Base-by-base conservation (phyloP, 2,888 invertebrate genomes). In the Meloe dianella region DNA sequence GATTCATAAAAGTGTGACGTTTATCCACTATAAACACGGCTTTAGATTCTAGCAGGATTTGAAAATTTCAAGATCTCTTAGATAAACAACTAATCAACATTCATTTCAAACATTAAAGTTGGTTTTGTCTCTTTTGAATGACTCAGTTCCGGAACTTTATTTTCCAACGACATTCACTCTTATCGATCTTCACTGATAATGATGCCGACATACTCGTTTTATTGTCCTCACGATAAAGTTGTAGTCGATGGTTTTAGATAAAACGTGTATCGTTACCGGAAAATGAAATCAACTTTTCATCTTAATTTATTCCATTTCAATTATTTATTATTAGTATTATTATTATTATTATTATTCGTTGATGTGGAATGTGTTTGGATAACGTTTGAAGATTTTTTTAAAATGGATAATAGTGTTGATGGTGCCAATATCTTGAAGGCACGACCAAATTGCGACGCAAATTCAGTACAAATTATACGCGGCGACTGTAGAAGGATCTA, bases 381-480 rank as follows among this genome's bases (percentile, higher is more conserved):
- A n/a, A 38, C 61, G 2, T 69, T 66, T 35, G 64, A 41, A 5
- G 57, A 66, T 2, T 69, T 41, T 56, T 57, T 69, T 17, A 56
- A 64, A 51, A 41, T 57, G 24, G 56, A 63, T n/a, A 57, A 60
- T 57, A 66, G 51, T 32, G 57, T 62, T 0, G 64, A 69, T 17
- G 59, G 59, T 22, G 69, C 69, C n/a, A 64, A 69, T 56, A 69
- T 69, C n/a, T 58, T 69, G 24, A 61, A 60, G n/a, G 64, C 64
- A 14, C 64, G 51, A 57, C 30, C 56, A 0, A 66, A 67, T 56
- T 69, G 69, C 27, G 57, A 56, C 29, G 47, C 62, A 6, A 56
- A 65, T 38, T 41, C 47, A 0, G 30, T 65, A 29, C 69, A 67
- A 38, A 66, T 69, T n/a, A 62, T 66, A 41, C 64, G 62, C 22